Evolutionary conservation across 2,888 invertebrate species (phyloP).

Genomic region (Muscina levida): DNA sequence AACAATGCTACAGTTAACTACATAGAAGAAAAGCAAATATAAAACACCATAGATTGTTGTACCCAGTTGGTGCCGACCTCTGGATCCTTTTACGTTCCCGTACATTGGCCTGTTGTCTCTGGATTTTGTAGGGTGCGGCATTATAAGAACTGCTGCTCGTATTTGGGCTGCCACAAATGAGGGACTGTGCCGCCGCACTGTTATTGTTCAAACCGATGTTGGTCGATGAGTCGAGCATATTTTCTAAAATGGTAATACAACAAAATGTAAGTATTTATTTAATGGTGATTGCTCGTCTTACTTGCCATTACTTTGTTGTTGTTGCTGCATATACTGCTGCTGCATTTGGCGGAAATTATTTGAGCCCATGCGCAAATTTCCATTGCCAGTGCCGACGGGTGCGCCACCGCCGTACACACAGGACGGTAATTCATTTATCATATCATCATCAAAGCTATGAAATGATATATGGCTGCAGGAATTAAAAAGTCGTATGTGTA

Average conservation of each 20-base stretch:
- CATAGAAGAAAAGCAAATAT: slow-evolving; percentile 67
- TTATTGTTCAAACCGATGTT: slow-evolving; percentile 71
- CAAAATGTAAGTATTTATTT: not conserved
- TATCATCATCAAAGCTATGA: slow-evolving; percentile 81
- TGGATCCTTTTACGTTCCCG: slow-evolving; percentile 99
- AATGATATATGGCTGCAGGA: slow-evolving; percentile 78
- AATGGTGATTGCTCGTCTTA: slow-evolving; percentile 3
- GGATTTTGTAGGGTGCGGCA: slow-evolving; percentile 86
- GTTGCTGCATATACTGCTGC: slow-evolving; percentile 78
- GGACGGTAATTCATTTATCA: slow-evolving; percentile 87
- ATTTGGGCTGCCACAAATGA: slow-evolving; percentile 74
- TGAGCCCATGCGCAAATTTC: slow-evolving; percentile 73
- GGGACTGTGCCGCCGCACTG: slow-evolving; percentile 65
- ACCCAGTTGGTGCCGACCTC: slow-evolving; percentile 95
- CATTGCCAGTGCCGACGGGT: slow-evolving; percentile 64
- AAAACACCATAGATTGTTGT: slow-evolving; percentile 81
- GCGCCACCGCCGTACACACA: slow-evolving; percentile 84
- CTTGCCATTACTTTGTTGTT: slow-evolving; percentile 72
- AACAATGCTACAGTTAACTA: not conserved
- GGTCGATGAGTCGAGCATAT: slow-evolving; percentile 75
- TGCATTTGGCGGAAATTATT: slow-evolving; percentile 79
- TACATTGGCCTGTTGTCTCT: slow-evolving; percentile 94
- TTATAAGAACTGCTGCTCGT: slow-evolving; percentile 69
- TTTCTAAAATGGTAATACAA: slow-evolving; percentile 70
- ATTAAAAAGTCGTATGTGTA: too few relatives aligned